phyloP scores from a whole-genome alignment of 2,113 vertebrate species.

The Leucopternis melanops region DNA sequence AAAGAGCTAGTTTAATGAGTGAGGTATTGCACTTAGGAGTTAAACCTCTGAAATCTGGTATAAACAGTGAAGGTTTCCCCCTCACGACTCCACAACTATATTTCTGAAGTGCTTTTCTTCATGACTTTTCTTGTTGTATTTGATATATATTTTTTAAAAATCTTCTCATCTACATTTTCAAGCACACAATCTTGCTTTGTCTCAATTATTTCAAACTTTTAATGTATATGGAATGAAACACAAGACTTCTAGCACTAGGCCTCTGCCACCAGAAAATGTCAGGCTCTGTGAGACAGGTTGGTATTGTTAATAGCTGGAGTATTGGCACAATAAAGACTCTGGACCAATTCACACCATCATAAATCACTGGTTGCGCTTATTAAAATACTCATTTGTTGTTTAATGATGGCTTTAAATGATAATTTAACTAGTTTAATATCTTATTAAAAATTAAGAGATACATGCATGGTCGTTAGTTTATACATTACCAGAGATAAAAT shows the following conservation, averaged over 20 bases:
- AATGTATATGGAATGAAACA: neutral
- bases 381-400: slow-evolving; percentile 9
- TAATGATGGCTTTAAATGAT: neutral
- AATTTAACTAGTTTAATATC: neutral
- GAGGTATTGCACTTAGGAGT: neutral
- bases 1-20: neutral
- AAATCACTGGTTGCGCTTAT: neutral
- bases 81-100: neutral
- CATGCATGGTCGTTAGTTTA: neutral
- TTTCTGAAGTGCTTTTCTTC: neutral
- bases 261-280: neutral
- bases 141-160: neutral
- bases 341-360: neutral
- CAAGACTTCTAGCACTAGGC: neutral
- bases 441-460: neutral
- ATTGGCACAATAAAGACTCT: rapidly evolving
- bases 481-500: neutral
- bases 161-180: neutral
- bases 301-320: neutral
- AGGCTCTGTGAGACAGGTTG: neutral
- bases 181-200: neutral
- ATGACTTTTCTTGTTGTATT: neutral
- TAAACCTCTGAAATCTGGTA: neutral
- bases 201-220: neutral
- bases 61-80: neutral